Evolutionary conservation across 1,140 invertebrate genomes (phyloP).

Genomic region (Chymomyza costata): DNA sequence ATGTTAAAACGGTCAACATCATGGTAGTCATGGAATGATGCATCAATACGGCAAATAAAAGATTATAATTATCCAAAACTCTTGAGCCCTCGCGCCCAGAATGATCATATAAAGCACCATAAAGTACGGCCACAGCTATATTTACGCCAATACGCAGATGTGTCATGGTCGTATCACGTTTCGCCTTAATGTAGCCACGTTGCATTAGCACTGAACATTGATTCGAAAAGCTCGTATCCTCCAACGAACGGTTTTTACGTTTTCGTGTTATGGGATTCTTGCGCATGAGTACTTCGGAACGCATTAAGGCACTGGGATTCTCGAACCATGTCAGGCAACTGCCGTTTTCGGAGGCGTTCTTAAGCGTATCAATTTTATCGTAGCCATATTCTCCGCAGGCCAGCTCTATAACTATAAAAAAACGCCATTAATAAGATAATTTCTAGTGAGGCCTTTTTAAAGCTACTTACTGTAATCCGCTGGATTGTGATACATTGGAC

Average conservation of each 20-base stretch:
- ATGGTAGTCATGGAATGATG: constrained; percentile 90
- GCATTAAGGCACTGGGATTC: constrained; percentile 77
- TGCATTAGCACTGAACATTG: constrained; percentile 83
- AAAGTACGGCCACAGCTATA: constrained; percentile 82
- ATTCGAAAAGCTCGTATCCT: constrained; percentile 83
- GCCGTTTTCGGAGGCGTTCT: constrained; percentile 84
- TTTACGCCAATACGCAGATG: constrained; percentile 87
- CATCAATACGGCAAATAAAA: constrained; percentile 87
- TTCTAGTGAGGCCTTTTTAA: background rate
- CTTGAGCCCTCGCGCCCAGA: constrained; percentile 83
- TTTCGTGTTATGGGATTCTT: constrained; percentile 76
- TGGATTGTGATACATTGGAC: constrained; percentile 95
- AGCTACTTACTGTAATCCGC: constrained; percentile 90
- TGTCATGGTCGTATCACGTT: constrained; percentile 91
- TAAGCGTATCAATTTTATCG: constrained; percentile 84
- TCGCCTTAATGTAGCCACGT: constrained; percentile 83
- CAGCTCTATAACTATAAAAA: constrained; percentile 86
- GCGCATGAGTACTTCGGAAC: constrained; percentile 78
- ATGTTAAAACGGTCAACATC: constrained; percentile 90
- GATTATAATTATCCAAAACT: constrained; percentile 88
- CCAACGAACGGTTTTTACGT: constrained; percentile 75
- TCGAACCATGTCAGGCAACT: constrained; percentile 82
- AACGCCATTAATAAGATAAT: background rate
- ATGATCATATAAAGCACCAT: constrained; percentile 83
- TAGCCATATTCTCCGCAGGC: constrained; percentile 92